Evolutionary conservation across 2,888 invertebrate genomes (phyloP), one percentile per base, ranked within the genome.

Genomic region (Cosmorhoe ocellata): DNA sequence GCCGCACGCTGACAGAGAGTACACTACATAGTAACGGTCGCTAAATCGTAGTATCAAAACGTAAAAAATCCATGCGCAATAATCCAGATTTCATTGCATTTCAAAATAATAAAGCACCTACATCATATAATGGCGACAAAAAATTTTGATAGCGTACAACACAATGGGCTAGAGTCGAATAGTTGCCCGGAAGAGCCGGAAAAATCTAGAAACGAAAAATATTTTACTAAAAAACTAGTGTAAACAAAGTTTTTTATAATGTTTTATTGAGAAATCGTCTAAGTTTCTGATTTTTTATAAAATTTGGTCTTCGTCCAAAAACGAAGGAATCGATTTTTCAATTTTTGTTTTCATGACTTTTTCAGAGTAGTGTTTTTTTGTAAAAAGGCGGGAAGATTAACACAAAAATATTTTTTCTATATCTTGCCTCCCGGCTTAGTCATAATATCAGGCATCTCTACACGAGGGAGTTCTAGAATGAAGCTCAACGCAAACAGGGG

Each of bases 401-500:
- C n/a, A n/a, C n/a, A n/a, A n/a, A n/a, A n/a, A n/a, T n/a, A n/a
- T n/a, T n/a, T n/a, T n/a, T n/a, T n/a, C n/a, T n/a, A n/a, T n/a
- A n/a, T n/a, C n/a, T n/a, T n/a, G n/a, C n/a, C n/a, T n/a, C n/a
- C 28, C 39, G 39, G 18, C 27, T 34, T 26, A 1, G 6, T 10
- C 1, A 8, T 11, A 30, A 11, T 5, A 2, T 26, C 18, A 18
- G 18, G n/a, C 44, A 36, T 26, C 52, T 22, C 45, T 50, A 41
- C 14, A 28, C 27, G 37, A 31, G 37, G 18, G 34, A 49, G 43
- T 43, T 32, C 43, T 14, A 50, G 53, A 51, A 59, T 59, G 59
- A 56, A 59, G 60, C 69, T 61, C 67, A 71, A 78, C 69, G 78
- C 76, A 75, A 79, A 79, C 74, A 76, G 63, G 69, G 66, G 73